Conservation (phyloP, 2,888 invertebrate species). For the Tachystola acroxantha region DNA sequence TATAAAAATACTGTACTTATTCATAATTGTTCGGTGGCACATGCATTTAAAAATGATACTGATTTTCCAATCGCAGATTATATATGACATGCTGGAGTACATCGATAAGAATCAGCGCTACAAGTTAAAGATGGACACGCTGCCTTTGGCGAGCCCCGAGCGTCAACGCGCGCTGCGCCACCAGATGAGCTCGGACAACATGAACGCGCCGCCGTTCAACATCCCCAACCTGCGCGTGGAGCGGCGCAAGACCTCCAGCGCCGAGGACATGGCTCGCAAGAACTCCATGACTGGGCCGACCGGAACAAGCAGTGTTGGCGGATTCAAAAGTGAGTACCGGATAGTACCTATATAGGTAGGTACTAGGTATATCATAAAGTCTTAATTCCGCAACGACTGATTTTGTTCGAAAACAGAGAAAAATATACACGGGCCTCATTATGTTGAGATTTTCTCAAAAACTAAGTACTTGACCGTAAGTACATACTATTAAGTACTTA, state of each 20-base stretch:
- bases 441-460: too few species aligned
- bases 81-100: constrained; percentile 95
- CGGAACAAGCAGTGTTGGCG: constrained; percentile 32
- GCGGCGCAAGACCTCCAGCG: constrained; percentile 92
- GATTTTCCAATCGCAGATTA: too few species aligned
- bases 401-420: too few species aligned
- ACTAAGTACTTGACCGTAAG: too few species aligned
- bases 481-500: too few species aligned
- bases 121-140: constrained; percentile 91
- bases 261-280: constrained; percentile 94
- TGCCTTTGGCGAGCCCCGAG: constrained; percentile 86
- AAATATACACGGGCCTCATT: too few species aligned
- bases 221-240: constrained; percentile 93
- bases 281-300: constrained; percentile 83
- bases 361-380: too few species aligned
- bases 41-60: too few species aligned
- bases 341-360: too few species aligned
- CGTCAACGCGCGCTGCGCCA: constrained; percentile 86
- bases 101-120: constrained; percentile 93
- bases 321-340: constrained; percentile 38
- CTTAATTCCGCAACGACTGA: too few species aligned
- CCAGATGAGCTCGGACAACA: constrained; percentile 91
- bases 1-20: too few species aligned
- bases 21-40: too few species aligned
- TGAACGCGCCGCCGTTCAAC: constrained; percentile 90